Evolutionary conservation across 2,797 vertebrate species (phyloP).

Genomic region (Rousettus madagascariensis): DNA sequence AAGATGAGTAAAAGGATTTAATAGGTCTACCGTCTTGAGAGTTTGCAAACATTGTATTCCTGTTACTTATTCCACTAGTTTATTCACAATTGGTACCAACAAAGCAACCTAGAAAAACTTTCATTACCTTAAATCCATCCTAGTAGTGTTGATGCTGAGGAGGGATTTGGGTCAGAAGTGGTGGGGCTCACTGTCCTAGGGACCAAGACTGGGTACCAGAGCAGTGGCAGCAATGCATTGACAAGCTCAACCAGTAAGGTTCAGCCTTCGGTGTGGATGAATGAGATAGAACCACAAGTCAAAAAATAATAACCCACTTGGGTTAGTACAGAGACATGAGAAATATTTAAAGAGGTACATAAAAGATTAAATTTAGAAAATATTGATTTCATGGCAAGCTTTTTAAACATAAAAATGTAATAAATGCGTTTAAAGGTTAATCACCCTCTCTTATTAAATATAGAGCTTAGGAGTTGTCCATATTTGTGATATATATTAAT

Average conservation of each 20-base stretch:
- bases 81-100: not conserved
- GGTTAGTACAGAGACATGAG: not conserved
- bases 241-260: not conserved
- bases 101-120: not conserved
- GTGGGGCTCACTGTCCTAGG: not conserved
- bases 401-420: slow-evolving; percentile 29
- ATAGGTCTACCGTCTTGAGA: fast-evolving
- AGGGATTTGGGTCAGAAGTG: not conserved
- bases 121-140: not conserved
- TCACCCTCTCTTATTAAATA: not conserved
- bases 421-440: not conserved
- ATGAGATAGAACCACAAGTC: not conserved
- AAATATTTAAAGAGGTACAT: not conserved
- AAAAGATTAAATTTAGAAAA: not conserved
- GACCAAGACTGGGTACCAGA: not conserved
- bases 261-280: not conserved
- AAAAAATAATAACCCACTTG: not conserved
- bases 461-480: not conserved
- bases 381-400: not conserved
- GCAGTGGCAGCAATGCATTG: not conserved
- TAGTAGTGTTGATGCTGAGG: not conserved
- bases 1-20: not conserved
- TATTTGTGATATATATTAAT: not conserved
- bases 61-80: not conserved
- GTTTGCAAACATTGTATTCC: not conserved